Evolutionary conservation across 2,888 invertebrate genomes (phyloP).

Genomic region (Melieria crassipennis): DNA sequence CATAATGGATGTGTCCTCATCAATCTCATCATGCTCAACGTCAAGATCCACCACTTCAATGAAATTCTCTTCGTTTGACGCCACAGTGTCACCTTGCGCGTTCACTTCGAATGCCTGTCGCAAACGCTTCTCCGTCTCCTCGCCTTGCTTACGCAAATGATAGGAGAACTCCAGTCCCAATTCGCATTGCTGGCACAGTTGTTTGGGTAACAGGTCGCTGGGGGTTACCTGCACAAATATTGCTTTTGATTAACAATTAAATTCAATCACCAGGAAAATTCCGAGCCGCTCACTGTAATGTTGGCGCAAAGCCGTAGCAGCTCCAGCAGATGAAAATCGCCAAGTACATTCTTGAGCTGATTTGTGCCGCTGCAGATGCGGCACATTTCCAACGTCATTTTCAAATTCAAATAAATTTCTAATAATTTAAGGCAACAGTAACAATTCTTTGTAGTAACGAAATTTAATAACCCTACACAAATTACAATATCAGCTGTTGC

Average conservation of each 20-base stretch:
- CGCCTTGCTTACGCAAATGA: slow-evolving; percentile 46
- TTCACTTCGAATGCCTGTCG: slow-evolving; percentile 20
- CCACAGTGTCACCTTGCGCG: background rate
- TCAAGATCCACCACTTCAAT: background rate
- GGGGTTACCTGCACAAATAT: slow-evolving; percentile 39
- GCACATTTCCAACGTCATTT: slow-evolving; percentile 38
- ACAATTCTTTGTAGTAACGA: too few relatives aligned
- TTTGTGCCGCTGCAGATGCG: slow-evolving; percentile 47
- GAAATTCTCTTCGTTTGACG: background rate
- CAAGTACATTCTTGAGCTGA: slow-evolving; percentile 43
- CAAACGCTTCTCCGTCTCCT: slow-evolving; percentile 45
- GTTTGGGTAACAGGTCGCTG: slow-evolving; percentile 44
- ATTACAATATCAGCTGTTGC: too few relatives aligned
- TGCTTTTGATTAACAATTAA: background rate
- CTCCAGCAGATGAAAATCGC: slow-evolving; percentile 43
- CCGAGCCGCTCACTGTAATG: slow-evolving; percentile 39
- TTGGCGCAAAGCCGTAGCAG: slow-evolving; percentile 47
- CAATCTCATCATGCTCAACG: background rate
- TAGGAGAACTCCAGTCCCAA: slow-evolving; percentile 46
- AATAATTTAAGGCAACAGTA: background rate
- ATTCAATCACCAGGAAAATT: background rate
- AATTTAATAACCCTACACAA: too few relatives aligned
- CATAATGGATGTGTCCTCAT: background rate
- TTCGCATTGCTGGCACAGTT: slow-evolving; percentile 46
- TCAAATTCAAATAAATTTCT: background rate